These are phyloP conservation scores for Barypeithes pellucidus DNA, from an alignment of 2,888 invertebrate species.

Conservation along the genomic window DNA sequence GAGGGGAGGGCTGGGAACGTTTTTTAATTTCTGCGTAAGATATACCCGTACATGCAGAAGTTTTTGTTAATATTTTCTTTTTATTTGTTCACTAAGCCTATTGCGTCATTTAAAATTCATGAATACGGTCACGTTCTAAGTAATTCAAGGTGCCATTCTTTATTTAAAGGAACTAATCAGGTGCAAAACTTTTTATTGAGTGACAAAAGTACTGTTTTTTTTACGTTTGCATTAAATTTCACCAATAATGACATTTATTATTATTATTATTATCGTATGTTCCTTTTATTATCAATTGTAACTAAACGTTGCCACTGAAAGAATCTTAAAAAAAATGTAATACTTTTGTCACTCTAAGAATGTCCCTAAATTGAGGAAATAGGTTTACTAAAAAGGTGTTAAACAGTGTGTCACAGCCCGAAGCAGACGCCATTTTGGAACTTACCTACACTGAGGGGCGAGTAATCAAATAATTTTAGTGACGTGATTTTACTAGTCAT, in stretches of 20 bases:
- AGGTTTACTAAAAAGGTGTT: conserved; percentile 56
- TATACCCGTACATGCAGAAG: neutral
- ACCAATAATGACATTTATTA: too few species aligned
- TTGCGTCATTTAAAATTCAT: neutral
- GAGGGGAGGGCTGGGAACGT: neutral
- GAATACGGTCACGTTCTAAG: too few species aligned
- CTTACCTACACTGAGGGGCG: conserved; percentile 68
- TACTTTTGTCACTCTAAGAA: conserved; percentile 8
- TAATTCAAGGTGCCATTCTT: too few species aligned
- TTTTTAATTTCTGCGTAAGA: neutral
- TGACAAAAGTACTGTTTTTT: conserved; percentile 7
- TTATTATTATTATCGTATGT: too few species aligned
- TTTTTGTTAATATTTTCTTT: too few species aligned
- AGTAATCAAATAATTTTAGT: conserved; percentile 68
- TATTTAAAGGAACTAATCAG: neutral
- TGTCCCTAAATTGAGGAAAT: conserved; percentile 1
- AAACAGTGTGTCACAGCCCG: conserved; percentile 66
- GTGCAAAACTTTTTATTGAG: conserved; percentile 27
- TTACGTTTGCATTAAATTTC: neutral
- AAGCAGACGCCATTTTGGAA: conserved; percentile 68
- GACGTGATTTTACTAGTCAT: conserved; percentile 66
- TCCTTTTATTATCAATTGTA: too few species aligned
- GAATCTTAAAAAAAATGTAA: neutral
- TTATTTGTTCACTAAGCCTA: neutral
- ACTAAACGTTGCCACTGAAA: too few species aligned